These are phyloP conservation scores for Liodrosophila aerea DNA, from an alignment of 2,888 invertebrate species.

Conservation along the genomic window DNA sequence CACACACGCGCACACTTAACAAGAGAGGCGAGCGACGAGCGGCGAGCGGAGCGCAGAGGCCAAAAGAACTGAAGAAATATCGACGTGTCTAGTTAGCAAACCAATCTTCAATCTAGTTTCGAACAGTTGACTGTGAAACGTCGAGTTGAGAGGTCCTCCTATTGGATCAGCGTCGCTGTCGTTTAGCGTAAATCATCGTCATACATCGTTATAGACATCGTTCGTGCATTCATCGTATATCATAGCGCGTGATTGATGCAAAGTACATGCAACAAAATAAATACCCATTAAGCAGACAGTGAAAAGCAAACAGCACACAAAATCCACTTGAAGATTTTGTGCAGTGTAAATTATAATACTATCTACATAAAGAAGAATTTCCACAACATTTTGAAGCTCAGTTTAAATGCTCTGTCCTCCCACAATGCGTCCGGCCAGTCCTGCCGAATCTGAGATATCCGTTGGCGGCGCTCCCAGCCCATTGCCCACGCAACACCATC, in stretches of 20 bases:
- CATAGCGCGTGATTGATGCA: constrained; percentile 25
- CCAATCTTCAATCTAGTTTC: constrained; percentile 83
- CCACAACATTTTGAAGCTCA: constrained; percentile 75
- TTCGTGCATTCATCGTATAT: constrained; percentile 12
- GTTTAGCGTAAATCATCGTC: constrained; percentile 26
- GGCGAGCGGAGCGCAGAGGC: constrained; percentile 49
- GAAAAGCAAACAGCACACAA: no score
- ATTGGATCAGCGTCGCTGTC: constrained; percentile 73
- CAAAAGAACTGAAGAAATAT: constrained; percentile 80
- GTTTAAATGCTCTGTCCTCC: constrained; percentile 82
- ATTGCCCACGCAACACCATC: constrained; percentile 66
- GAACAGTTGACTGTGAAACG: constrained; percentile 82
- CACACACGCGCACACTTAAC: constrained; percentile 14
- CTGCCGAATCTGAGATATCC: constrained; percentile 82
- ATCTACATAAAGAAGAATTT: no score
- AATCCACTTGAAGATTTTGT: no score
- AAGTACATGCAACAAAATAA: no score
- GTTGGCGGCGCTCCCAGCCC: constrained; percentile 82
- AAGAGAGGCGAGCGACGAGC: constrained; percentile 16
- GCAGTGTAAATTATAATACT: no score
- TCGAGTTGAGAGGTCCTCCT: constrained; percentile 81
- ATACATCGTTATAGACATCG: constrained; percentile 2
- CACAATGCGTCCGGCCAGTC: constrained; percentile 82
- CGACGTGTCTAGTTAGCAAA: constrained; percentile 83
- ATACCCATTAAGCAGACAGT: no score